A percentile compares a stretch with the other conserved stretches of the same genome.
Conservation (phyloP, 2,888 invertebrate species). For the Antheraea assamensis region DNA sequence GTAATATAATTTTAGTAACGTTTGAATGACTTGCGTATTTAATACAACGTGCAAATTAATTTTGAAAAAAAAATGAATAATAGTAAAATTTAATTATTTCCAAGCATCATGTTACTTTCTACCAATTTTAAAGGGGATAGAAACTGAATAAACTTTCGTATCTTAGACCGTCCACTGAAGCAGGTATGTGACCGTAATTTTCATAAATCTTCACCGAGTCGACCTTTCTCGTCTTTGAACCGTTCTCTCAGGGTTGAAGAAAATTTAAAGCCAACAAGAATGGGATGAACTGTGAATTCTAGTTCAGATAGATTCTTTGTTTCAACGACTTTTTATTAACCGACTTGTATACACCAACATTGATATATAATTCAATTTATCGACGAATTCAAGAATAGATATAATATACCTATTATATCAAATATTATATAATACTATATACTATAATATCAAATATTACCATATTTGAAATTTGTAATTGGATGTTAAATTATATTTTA, state of each 20-base stretch:
- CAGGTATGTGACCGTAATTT: conserved; percentile 59
- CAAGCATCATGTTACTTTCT: neutral
- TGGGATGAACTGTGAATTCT: conserved; percentile 49
- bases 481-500: too few relatives aligned
- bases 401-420: too few relatives aligned
- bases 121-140: conserved; percentile 1
- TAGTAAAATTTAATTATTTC: neutral
- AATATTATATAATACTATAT: too few relatives aligned
- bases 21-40: neutral
- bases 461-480: too few relatives aligned
- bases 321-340: neutral
- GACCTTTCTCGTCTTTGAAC: conserved; percentile 69
- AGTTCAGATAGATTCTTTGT: neutral
- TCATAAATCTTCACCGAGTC: conserved; percentile 69
- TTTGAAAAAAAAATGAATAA: neutral
- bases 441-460: too few relatives aligned
- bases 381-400: too few relatives aligned
- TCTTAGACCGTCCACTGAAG: conserved; percentile 11
- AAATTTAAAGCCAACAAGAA: conserved; percentile 71
- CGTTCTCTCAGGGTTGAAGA: conserved; percentile 63
- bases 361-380: too few relatives aligned
- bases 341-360: too few relatives aligned
- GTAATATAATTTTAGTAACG: too few relatives aligned
- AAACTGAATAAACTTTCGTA: conserved; percentile 17
- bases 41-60: neutral